Base-by-base conservation (phyloP, 2,888 invertebrate species). In the Palloptera scutellata region DNA sequence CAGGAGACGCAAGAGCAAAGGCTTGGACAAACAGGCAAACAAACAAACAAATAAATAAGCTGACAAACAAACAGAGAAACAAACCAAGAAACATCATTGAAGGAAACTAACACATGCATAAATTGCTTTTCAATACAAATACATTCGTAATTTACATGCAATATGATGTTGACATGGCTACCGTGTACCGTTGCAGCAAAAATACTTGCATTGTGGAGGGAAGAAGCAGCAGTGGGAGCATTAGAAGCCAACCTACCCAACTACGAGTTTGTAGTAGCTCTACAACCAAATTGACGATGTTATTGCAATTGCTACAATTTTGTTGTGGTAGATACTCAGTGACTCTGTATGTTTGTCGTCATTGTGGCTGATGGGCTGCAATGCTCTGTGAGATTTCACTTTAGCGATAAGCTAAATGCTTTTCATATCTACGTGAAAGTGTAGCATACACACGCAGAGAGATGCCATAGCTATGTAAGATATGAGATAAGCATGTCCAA, bases 401-500 rank as follows among this genome's bases (percentile, higher is more conserved):
- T 53, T 53, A 53, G 12, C 6, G 53, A 53, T 53, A 48, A 48
- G 48, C 48, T 3, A n/a, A n/a, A n/a, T 57, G 57, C 61, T 11
- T 66, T n/a, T 52, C 15, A 57, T 65, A 52, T 45, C 5, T 30
- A 30, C 30, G 6, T 30, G 30, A 6, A 6, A 30, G 30, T 30
- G 30, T 30, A 30, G 3, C 2, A 30, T 30, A 30, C 41, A 17
- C 1, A 15, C 61, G 60, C 66, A 69, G 61, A 66, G 64, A 70
- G 69, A 72, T 72, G 72, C 63, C 68, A 72, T 68, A 68, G 63
- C 61, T 63, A 40, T 61, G n/a, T n/a, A n/a, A n/a, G 72, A 30
- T 30, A 30, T n/a, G 30, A 30, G 30, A 70, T 72, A 72, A 67
- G 70, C 48, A 67, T 64, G 67, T 68, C 68, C 62, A 72, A 70